phyloP scores from a whole-genome alignment of 2,888 invertebrate genomes.

The Oeneis ivallda region DNA sequence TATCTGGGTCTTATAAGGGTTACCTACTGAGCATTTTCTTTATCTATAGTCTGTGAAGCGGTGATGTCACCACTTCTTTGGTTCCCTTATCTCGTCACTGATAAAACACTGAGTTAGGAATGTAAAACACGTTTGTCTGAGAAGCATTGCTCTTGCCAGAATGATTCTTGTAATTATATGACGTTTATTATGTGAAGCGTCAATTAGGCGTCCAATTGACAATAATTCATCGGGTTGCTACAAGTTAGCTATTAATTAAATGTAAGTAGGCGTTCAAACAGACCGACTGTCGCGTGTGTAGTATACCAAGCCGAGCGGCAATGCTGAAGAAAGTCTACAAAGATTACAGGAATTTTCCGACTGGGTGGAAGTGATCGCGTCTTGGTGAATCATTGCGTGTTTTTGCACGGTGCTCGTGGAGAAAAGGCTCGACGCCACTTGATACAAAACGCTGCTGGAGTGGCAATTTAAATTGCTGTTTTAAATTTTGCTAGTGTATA shows the following conservation, averaged over 20 bases:
- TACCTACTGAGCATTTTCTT: conserved; percentile 73
- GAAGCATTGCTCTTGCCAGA: conserved; percentile 33
- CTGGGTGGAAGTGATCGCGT: conserved; percentile 74
- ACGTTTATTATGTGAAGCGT: conserved; percentile 34
- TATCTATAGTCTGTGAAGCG: conserved; percentile 65
- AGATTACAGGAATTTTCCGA: conserved; percentile 80
- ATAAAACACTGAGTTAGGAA: conserved; percentile 66
- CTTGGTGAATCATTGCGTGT: conserved; percentile 74
- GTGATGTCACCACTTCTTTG: conserved; percentile 74
- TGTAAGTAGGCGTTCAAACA: conserved; percentile 39
- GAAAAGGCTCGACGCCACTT: conserved; percentile 55
- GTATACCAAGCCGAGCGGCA: conserved; percentile 53
- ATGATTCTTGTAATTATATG: conserved; percentile 34
- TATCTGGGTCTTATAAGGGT: conserved; percentile 53
- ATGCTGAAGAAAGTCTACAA: conserved; percentile 71
- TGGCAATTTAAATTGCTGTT: conserved; percentile 37
- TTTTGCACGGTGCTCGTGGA: conserved; percentile 58
- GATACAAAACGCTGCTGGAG: conserved; percentile 36
- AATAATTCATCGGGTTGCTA: conserved; percentile 29
- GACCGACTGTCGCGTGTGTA: conserved; percentile 57
- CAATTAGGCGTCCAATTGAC: conserved; percentile 34
- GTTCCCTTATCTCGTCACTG: conserved; percentile 69
- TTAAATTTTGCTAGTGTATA: conserved; percentile 32
- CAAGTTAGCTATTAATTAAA: conserved; percentile 32
- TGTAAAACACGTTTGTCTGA: conserved; percentile 48